phyloP scores from a whole-genome alignment of 2,113 vertebrate species.

The Rhea pennata region DNA sequence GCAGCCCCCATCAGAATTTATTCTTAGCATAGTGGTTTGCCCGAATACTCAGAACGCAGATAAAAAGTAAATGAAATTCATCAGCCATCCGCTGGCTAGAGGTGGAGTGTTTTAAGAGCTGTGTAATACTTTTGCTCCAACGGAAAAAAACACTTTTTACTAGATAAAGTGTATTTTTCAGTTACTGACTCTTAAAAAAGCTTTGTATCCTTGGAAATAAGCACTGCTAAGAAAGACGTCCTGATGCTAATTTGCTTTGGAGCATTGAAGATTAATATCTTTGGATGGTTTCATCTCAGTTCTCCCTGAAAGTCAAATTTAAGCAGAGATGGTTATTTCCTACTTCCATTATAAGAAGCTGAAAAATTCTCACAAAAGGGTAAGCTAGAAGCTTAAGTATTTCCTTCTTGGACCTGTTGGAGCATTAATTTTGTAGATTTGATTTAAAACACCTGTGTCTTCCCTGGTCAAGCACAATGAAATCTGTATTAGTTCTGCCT shows the following conservation, averaged over 20 bases:
- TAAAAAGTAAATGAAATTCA: constrained; percentile 35
- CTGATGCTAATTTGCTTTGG: not conserved
- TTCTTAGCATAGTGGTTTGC: not conserved
- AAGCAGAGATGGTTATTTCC: not conserved
- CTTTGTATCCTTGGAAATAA: not conserved
- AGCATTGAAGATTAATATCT: constrained; percentile 9
- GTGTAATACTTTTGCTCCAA: constrained; percentile 23
- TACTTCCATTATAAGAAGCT: constrained; percentile 16
- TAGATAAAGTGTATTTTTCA: constrained; percentile 6
- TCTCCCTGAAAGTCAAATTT: not conserved
- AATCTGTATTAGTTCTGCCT: not conserved
- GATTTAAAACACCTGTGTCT: constrained; percentile 55
- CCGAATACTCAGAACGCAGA: constrained; percentile 7
- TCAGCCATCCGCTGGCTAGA: constrained; percentile 26
- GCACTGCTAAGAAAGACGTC: constrained; percentile 16
- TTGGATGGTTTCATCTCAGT: not conserved
- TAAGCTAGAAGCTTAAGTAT: constrained; percentile 33
- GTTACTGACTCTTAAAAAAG: not conserved
- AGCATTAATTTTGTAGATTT: not conserved
- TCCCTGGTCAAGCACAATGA: not conserved
- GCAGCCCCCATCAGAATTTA: not conserved
- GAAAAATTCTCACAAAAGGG: constrained; percentile 28
- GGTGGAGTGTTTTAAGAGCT: not conserved
- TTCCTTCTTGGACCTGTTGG: not conserved
- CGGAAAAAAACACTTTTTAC: not conserved